Evolutionary conservation across 1,140 invertebrate genomes (phyloP).

Genomic region (Drosophila navojoa): DNA sequence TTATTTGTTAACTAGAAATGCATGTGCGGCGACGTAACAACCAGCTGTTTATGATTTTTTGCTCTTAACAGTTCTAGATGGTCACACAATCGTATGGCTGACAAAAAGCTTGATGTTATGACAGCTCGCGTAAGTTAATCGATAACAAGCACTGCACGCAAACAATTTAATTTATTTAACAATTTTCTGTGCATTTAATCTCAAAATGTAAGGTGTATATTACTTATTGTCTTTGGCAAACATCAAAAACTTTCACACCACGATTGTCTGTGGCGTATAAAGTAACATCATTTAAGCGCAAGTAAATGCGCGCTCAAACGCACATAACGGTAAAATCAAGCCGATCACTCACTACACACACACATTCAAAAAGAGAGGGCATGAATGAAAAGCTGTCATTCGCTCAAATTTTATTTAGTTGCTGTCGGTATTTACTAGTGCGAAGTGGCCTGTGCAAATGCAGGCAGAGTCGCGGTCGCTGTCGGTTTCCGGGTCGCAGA

Average conservation of each 20-base stretch:
- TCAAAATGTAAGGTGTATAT: conserved; percentile 22
- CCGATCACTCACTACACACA: conserved; percentile 40
- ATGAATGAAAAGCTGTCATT: conserved; percentile 65
- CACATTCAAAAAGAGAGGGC: conserved; percentile 13
- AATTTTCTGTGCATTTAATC: conserved; percentile 13
- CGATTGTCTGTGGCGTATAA: neutral
- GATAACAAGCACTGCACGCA: conserved; percentile 1
- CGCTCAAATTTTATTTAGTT: conserved; percentile 59
- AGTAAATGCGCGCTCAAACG: conserved; percentile 21
- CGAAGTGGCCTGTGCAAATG: conserved; percentile 57
- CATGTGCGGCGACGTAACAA: conserved; percentile 59
- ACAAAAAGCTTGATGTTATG: conserved; percentile 27
- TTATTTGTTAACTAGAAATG: conserved; percentile 23
- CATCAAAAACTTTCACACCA: neutral
- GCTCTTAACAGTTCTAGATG: neutral
- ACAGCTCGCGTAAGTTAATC: neutral
- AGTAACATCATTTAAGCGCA: conserved; percentile 12
- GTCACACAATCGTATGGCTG: conserved; percentile 8
- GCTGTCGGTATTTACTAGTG: conserved; percentile 70
- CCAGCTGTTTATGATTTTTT: conserved; percentile 16
- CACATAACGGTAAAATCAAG: conserved; percentile 41
- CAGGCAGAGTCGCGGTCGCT: conserved; percentile 27
- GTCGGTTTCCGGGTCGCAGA: conserved; percentile 41
- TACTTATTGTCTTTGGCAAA: conserved; percentile 13
- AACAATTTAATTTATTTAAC: conserved; percentile 15